These are phyloP conservation scores for Eueides isabella DNA, from an alignment of 1,140 invertebrate genomes.

Conservation along the genomic window DNA sequence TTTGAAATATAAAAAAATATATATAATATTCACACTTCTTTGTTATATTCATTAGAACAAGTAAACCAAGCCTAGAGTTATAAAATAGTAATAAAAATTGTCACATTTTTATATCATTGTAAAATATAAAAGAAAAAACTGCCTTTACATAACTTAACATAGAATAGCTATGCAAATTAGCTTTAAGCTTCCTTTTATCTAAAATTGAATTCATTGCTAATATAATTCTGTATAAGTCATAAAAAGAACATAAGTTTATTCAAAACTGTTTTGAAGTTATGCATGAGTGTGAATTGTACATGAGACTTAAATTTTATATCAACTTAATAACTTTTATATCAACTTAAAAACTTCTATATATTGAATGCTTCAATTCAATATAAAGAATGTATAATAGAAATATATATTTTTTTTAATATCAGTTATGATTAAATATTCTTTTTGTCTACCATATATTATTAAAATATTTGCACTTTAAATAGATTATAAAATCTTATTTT, in stretches of 20 bases:
- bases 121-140: neutral
- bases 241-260: neutral
- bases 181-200: slow-evolving; percentile 5
- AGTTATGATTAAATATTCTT: neutral
- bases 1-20: no score
- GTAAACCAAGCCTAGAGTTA: no score
- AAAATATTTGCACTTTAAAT: neutral
- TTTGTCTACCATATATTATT: no score
- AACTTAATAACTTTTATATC: neutral
- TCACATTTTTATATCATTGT: neutral
- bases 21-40: no score
- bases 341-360: no score
- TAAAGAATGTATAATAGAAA: no score
- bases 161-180: neutral
- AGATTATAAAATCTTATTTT: neutral
- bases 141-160: neutral
- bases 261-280: neutral
- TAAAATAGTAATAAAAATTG: no score
- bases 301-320: neutral
- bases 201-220: neutral
- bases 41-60: no score
- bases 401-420: neutral
- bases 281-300: neutral
- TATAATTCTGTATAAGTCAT: slow-evolving; percentile 2
- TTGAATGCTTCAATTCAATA: no score